Evolutionary conservation across 2,888 invertebrate genomes (phyloP).

Genomic region (Amphipoea lucens): DNA sequence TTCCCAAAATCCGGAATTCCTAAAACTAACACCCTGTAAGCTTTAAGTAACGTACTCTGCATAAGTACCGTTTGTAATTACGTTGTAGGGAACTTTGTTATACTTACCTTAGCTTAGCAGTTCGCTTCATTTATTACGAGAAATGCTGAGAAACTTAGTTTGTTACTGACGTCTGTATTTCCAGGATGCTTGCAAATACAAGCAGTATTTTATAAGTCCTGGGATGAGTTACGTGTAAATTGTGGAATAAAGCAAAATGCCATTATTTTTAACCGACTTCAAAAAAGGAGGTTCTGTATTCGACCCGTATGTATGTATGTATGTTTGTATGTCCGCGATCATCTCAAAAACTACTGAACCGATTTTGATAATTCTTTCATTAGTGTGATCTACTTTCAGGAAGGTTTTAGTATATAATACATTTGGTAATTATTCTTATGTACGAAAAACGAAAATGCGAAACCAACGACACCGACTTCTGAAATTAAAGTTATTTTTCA

Average conservation of each 20-base stretch:
- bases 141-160: constrained; percentile 37
- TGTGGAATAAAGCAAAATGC: neutral
- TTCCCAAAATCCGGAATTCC: neutral
- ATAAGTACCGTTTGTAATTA: constrained; percentile 67
- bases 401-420: too few relatives aligned
- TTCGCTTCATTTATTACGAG: constrained; percentile 58
- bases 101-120: constrained; percentile 49
- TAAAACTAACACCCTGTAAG: constrained; percentile 44
- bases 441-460: too few relatives aligned
- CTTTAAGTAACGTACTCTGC: constrained; percentile 38
- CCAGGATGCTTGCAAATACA: neutral
- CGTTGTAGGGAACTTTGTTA: constrained; percentile 60
- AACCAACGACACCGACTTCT: too few relatives aligned
- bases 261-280: too few relatives aligned
- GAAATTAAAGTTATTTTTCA: too few relatives aligned
- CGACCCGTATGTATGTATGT: too few relatives aligned
- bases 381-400: too few relatives aligned
- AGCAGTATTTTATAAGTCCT: neutral
- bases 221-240: neutral
- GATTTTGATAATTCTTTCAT: too few relatives aligned
- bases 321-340: too few relatives aligned
- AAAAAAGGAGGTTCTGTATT: too few relatives aligned
- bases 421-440: too few relatives aligned
- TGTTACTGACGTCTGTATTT: constrained; percentile 41
- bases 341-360: too few relatives aligned